Conservation (phyloP, 2,113 vertebrate genomes). For the Ondatra zibethicus region DNA sequence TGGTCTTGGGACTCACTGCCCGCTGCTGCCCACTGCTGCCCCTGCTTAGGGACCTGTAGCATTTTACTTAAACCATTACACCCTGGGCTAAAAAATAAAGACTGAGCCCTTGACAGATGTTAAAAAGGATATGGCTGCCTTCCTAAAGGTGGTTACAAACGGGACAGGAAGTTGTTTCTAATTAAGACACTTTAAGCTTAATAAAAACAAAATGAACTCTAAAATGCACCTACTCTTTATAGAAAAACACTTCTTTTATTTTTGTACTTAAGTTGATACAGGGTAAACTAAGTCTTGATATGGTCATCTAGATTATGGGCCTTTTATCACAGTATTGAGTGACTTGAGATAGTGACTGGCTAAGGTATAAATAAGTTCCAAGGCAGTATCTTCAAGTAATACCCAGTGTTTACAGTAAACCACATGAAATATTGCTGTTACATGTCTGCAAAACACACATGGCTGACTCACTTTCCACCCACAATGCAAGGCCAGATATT, state of each 20-base stretch:
- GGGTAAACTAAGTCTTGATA: not conserved
- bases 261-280: not conserved
- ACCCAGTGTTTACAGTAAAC: not conserved
- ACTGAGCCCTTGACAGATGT: not conserved
- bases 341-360: conserved; percentile 1
- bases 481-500: not conserved
- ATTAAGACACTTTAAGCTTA: not conserved
- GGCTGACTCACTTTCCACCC: not conserved
- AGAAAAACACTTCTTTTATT: not conserved
- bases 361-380: not conserved
- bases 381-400: not conserved
- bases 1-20: too few species aligned
- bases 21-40: too few species aligned
- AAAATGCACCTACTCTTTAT: not conserved
- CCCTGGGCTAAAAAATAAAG: not conserved
- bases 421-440: not conserved
- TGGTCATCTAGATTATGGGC: not conserved
- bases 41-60: too few species aligned
- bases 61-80: too few species aligned
- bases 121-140: not conserved
- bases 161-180: not conserved
- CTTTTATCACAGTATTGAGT: conserved; percentile 12
- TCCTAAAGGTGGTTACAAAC: not conserved
- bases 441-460: not conserved
- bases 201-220: not conserved